A percentile compares a stretch with the other conserved stretches of the same genome.
phyloP scores from a whole-genome alignment of 2,888 invertebrate genomes.

The Geophilus truncorum region DNA sequence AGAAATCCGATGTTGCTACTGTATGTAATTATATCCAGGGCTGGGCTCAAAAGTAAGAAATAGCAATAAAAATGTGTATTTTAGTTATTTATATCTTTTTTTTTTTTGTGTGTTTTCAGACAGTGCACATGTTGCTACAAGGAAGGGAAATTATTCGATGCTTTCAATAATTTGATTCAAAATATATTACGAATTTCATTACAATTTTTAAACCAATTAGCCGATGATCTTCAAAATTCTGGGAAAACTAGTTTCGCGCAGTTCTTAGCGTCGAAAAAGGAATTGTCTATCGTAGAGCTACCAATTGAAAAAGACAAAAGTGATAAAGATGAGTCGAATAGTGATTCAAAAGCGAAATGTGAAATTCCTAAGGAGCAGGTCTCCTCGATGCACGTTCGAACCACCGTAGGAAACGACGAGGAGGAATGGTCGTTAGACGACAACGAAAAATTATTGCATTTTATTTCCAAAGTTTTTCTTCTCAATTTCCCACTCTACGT shows the following conservation, averaged over 20 bases:
- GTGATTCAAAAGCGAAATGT: conserved; percentile 37
- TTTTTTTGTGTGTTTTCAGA: conserved; percentile 54
- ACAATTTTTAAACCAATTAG: conserved; percentile 54
- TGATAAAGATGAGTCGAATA: conserved; percentile 44
- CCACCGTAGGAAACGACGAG: conserved; percentile 23
- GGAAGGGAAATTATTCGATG: conserved; percentile 85
- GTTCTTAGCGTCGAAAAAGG: neutral
- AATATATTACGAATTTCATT: conserved; percentile 78
- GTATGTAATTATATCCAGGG: conserved; percentile 40
- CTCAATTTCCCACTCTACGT: conserved; percentile 71
- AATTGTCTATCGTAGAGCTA: conserved; percentile 3
- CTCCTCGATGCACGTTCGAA: neutral
- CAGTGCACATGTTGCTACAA: conserved; percentile 95
- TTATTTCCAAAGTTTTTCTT: conserved; percentile 80
- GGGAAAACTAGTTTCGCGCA: neutral
- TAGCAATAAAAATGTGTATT: neutral
- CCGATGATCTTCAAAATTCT: neutral
- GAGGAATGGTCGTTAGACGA: conserved; percentile 68
- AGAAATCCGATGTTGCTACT: conserved; percentile 39
- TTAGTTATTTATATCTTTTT: too few relatives aligned
- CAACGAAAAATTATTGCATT: conserved; percentile 78
- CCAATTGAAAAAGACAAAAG: conserved; percentile 42
- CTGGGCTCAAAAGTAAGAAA: conserved; percentile 40
- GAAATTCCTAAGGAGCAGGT: conserved; percentile 21
- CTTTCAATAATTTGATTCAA: conserved; percentile 82